Evolutionary conservation across 2,797 vertebrate genomes (phyloP), one percentile per base, ranked within the genome.

Genomic region (Eupleurogrammus muticus): DNA sequence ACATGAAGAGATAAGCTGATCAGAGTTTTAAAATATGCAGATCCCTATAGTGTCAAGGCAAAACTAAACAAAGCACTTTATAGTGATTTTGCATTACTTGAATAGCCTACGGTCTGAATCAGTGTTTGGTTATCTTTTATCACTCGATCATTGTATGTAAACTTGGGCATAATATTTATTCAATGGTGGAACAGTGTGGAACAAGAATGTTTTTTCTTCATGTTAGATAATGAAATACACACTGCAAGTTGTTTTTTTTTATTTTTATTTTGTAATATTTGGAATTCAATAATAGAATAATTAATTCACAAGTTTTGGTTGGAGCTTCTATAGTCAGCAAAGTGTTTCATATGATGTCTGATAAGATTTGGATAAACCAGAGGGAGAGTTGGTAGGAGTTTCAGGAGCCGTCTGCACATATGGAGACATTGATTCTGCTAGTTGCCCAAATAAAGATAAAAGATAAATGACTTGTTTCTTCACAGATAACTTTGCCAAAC

Each of bases 61-160:
- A 70, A 77, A 67, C 60, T 20, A 66, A 68, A 35, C 24, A 66
- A 63, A 75, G 52, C 60, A 69, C 42, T 42, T 60, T 17, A 9
- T 48, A 59, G 52, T 78, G 63, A 77, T 78, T 85, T 80, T 76
- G 34, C 82, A 82, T 84, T 61, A 77, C 55, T 50, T 80, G 60
- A 81, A 72, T 23, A 46, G 56, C 8, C 49, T 40, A n/a, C 49
- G 46, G 34, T 58, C 58, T 64, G 16, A 70, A 76, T 34, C 56
- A 35, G 63, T 36, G 34, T 73, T 50, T 34, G 36, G 38, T 70
- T 76, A 57, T 69, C 66, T 83, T 84, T 61, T 85, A 82, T 85
- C 79, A 87, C 53, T 49, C 1, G 3, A 75, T 87, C 82, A 86
- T 40, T 90, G 85, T 89, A 75, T 92, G 86, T 82, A 78, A 89